Evolutionary conservation across 2,113 vertebrate genomes (phyloP), one percentile per base, ranked within the genome.

Genomic region (Isurus oxyrinchus): DNA sequence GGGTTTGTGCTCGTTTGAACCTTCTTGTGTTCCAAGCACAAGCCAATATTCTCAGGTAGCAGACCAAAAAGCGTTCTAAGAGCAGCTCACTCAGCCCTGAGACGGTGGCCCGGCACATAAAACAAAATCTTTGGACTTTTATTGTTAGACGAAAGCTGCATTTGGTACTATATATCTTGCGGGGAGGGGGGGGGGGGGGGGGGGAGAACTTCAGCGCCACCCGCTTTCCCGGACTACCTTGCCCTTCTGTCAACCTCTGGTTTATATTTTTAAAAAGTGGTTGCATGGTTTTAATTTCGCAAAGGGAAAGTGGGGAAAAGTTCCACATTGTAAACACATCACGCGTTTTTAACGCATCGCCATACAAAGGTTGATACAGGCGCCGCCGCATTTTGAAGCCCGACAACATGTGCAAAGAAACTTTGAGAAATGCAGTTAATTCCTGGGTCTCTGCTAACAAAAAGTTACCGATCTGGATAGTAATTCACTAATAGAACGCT

Each of bases 301-400:
- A 53, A 55, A 31, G 66, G 49, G 53, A 95, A 95, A 95, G 66
- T 95, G 94, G 94, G 94, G n/a, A 63, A 53, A 53, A 69, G 63
- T 95, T 72, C 8, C 61, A 67, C 31, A 14, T 49, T 53, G 94
- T 69, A 23, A 49, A 53, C 44, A 72, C 10, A 72, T 95, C 94
- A n/a, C 16, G 94, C 44, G 44, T 76, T 76, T 31, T 23, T 55
- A 35, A 31, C 19, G 40, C 23, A 72, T 35, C 76, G 67, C 23
- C 16, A 66, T 16, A 5, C 44, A 19, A 10, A 10, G 27, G 55
- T 72, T 55, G 67, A n/a, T 49, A 72, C 67, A 31, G 40, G 6
- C 67, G 67, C 94, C 67, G 44, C 40, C 31, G 40, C 44, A 35
- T 31, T 13, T 27, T 31, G 5, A 72, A 76, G 27, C 31, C 31